These are phyloP conservation scores for Crotalus viridis DNA, from an alignment of 2,113 vertebrate species.

Conservation along the genomic window DNA sequence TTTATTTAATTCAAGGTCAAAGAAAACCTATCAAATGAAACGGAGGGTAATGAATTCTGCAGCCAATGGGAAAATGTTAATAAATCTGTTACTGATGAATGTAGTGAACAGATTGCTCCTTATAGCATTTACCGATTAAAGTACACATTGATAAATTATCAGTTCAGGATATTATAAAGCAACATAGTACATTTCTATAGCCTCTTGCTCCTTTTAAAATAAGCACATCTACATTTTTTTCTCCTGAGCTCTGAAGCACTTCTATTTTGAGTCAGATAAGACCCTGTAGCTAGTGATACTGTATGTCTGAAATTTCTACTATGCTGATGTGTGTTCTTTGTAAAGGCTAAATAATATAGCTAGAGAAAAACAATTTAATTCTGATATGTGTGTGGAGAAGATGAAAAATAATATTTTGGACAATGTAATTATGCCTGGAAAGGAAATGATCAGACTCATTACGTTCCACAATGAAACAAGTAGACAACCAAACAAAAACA, in stretches of 20 bases:
- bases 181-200: neutral
- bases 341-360: neutral
- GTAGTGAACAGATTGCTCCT: neutral
- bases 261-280: neutral
- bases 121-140: neutral
- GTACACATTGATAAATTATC: neutral
- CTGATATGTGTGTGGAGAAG: neutral
- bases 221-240: neutral
- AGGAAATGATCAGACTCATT: neutral
- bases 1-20: neutral
- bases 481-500: constrained; percentile 21
- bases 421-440: constrained; percentile 22
- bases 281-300: neutral
- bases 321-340: neutral
- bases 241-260: constrained; percentile 43
- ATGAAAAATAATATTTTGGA: constrained; percentile 8
- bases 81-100: neutral
- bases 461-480: constrained; percentile 7
- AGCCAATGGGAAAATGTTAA: neutral
- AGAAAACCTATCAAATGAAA: constrained; percentile 14
- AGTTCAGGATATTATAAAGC: neutral
- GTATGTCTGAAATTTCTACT: neutral
- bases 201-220: neutral
- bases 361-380: neutral
- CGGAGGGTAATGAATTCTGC: neutral